These are phyloP conservation scores for Aphrophora alni DNA, from an alignment of 2,888 invertebrate genomes.

Conservation along the genomic window DNA sequence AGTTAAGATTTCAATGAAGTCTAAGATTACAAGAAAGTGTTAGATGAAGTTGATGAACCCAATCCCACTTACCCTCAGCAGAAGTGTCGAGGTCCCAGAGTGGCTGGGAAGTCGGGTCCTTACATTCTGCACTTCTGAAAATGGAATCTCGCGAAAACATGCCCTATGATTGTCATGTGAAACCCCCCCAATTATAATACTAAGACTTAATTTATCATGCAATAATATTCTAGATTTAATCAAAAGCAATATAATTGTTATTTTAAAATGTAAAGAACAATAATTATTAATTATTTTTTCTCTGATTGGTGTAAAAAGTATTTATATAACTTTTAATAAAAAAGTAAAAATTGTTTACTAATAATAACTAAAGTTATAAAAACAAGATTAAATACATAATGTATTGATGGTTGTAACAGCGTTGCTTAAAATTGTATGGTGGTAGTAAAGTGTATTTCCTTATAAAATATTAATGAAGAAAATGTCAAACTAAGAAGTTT, in stretches of 20 bases:
- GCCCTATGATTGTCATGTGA: background rate
- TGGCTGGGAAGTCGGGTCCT: slow-evolving; percentile 9
- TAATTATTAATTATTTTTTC: background rate
- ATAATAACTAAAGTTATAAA: too few relatives aligned
- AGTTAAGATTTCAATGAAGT: slow-evolving; percentile 2
- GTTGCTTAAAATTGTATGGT: too few relatives aligned
- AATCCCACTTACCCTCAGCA: slow-evolving; percentile 23
- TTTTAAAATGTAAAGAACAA: background rate
- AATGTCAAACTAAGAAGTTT: too few relatives aligned
- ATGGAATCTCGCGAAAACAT: slow-evolving; percentile 30
- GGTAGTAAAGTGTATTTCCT: too few relatives aligned
- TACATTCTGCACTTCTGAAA: slow-evolving; percentile 32
- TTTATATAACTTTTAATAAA: too few relatives aligned
- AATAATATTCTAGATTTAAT: background rate
- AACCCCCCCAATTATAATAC: background rate
- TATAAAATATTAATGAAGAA: too few relatives aligned
- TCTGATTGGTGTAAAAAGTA: too few relatives aligned
- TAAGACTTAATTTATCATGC: background rate
- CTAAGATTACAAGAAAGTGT: slow-evolving; percentile 18
- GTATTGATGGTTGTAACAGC: background rate
- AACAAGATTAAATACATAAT: background rate
- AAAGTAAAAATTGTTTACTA: too few relatives aligned
- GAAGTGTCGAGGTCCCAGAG: background rate
- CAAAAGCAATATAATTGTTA: background rate
- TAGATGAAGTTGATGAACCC: slow-evolving; percentile 24